Conservation (phyloP, 2,888 invertebrate species). For the Rhingia campestris region DNA sequence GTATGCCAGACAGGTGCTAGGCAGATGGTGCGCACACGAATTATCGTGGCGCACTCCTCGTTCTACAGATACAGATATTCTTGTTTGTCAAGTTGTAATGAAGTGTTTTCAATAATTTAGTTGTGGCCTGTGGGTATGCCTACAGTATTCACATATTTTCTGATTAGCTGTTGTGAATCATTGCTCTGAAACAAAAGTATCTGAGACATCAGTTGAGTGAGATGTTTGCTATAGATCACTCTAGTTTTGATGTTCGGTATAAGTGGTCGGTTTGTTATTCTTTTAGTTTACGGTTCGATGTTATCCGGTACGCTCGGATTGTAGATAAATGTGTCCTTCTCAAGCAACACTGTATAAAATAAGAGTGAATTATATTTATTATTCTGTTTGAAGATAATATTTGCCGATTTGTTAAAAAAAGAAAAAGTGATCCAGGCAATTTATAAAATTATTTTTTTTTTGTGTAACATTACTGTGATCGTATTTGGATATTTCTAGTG, state of each 20-base stretch:
- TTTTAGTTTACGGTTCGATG: constrained; percentile 3
- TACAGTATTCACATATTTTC: not conserved
- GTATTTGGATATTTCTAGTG: too few relatives aligned
- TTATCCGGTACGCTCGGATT: not conserved
- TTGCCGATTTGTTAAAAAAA: too few relatives aligned
- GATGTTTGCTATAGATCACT: constrained; percentile 25
- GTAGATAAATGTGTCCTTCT: not conserved
- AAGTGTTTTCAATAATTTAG: too few relatives aligned
- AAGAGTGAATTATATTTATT: not conserved
- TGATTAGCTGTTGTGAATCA: constrained; percentile 54
- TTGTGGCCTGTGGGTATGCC: too few relatives aligned
- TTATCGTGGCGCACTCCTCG: too few relatives aligned
- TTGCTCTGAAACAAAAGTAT: constrained; percentile 13
- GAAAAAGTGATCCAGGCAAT: too few relatives aligned
- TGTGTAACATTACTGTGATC: too few relatives aligned
- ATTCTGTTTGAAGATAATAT: too few relatives aligned
- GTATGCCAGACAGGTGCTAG: constrained; percentile 56
- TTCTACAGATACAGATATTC: too few relatives aligned
- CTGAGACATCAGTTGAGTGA: constrained; percentile 12
- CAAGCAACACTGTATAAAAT: not conserved
- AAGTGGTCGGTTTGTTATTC: constrained; percentile 29
- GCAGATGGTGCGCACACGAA: constrained; percentile 39
- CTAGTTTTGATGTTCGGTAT: constrained; percentile 47
- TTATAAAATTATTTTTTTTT: too few relatives aligned
- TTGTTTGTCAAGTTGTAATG: too few relatives aligned